Conservation (phyloP, 1,140 invertebrate species). For the Rhopalosiphum padi region DNA sequence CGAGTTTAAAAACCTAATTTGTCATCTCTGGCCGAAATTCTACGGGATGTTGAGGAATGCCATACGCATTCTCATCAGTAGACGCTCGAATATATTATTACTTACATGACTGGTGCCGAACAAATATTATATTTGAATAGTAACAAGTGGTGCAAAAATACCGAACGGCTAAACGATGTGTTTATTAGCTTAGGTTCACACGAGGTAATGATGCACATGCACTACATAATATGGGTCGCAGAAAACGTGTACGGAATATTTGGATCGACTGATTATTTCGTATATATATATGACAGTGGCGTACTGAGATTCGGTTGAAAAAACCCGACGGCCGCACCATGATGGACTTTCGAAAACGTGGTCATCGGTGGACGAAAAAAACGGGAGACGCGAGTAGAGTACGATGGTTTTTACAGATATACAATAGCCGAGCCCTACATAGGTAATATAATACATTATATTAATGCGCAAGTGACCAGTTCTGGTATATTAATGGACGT, state of each 20-base stretch:
- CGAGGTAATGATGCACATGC: background rate
- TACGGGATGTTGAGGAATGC: background rate
- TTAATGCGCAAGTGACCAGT: background rate
- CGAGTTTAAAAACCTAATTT: constrained; percentile 14
- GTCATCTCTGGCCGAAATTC: constrained; percentile 15
- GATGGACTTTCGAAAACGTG: constrained; percentile 9
- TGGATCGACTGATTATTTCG: background rate
- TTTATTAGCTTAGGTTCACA: background rate
- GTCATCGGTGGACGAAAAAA: background rate
- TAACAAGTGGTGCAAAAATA: background rate
- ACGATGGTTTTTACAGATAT: background rate
- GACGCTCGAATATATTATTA: background rate
- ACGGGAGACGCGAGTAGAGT: background rate
- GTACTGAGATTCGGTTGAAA: constrained; percentile 6
- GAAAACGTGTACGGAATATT: background rate
- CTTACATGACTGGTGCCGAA: background rate
- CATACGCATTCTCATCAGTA: background rate
- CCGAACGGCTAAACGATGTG: background rate
- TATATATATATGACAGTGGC: background rate
- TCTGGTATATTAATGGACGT: background rate
- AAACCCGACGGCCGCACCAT: background rate
- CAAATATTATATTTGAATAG: background rate
- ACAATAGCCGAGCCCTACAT: background rate
- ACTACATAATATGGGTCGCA: background rate
- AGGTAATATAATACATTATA: background rate